Evolutionary conservation across 2,113 vertebrate genomes (phyloP).

Genomic region (Ranitomeya variabilis): DNA sequence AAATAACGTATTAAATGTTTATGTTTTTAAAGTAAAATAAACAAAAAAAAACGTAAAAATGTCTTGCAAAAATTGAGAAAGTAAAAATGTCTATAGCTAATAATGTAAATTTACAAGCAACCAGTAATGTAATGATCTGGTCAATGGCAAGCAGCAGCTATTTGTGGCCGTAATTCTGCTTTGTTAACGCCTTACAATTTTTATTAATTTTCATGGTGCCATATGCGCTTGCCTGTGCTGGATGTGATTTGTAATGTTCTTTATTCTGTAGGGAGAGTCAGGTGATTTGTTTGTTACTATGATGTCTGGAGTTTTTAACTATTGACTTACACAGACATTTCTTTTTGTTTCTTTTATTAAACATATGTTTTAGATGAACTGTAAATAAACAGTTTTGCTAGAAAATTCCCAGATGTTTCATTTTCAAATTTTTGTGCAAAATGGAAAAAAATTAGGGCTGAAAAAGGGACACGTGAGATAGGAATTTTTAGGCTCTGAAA

Average conservation of each 20-base stretch:
- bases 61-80: too few relatives aligned
- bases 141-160: background rate
- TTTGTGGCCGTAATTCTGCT: background rate
- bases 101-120: background rate
- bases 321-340: background rate
- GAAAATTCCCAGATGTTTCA: background rate
- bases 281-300: background rate
- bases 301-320: background rate
- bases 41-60: too few relatives aligned
- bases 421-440: background rate
- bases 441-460: background rate
- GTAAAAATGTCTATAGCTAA: background rate
- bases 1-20: too few relatives aligned
- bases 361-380: conserved; percentile 11
- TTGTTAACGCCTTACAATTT: background rate
- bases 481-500: background rate
- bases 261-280: conserved; percentile 6
- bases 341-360: background rate
- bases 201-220: background rate
- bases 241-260: background rate
- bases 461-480: background rate
- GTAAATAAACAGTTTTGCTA: background rate
- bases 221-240: background rate
- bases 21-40: too few relatives aligned
- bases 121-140: too few relatives aligned